Evolutionary conservation across 2,113 vertebrate genomes (phyloP), one percentile per base, ranked within the genome.

Genomic region (Arizona elegans): DNA sequence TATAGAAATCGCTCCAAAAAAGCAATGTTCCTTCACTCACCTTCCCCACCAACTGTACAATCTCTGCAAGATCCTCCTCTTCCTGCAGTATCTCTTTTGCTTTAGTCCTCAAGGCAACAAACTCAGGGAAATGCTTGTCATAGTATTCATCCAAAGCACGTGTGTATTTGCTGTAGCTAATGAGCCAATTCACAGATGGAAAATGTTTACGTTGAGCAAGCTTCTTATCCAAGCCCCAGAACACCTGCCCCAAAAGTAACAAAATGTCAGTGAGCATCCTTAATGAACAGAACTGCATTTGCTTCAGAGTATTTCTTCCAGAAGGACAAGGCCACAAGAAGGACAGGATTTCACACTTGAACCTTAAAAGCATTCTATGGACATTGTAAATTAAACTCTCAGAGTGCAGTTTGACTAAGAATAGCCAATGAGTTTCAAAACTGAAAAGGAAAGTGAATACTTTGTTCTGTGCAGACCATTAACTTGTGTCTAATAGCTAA

Each of bases 161-260:
- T 0, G 98, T 99, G 96, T 99, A 99, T 95, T 99, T 99, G 97
- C 99, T 99, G 97, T 99, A 99, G 96, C 99, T 99, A 98, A 99
- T 99, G 87, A 99, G 98, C 99, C 99, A 99, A 95, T 99, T 99
- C 88, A 99, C 99, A 1, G 99, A 99, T 0, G 99, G 99, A 94
- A 99, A 99, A 96, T 99, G 99, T 96, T 99, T 99, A 94, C 99
- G 98, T 95, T 99, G 99, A 75, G 99, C 99, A 96, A 99, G 97
- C 96, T 99, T 99, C 97, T 99, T 99, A 97, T 99, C 99, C 97
- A 99, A 97, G 96, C 99, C 99, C 99, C 99, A 99, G 96, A 99
- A 99, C 62, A 99, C 99, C 99, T 99, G 95, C 87, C 55, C 75
- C 50, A 52, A 52, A 58, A 55, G 17, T 88, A 90, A 52, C 58